A percentile compares a stretch with the other conserved stretches of the same genome.
Conservation (phyloP, 2,888 invertebrate species). For the Acanthosoma haemorrhoidale region DNA sequence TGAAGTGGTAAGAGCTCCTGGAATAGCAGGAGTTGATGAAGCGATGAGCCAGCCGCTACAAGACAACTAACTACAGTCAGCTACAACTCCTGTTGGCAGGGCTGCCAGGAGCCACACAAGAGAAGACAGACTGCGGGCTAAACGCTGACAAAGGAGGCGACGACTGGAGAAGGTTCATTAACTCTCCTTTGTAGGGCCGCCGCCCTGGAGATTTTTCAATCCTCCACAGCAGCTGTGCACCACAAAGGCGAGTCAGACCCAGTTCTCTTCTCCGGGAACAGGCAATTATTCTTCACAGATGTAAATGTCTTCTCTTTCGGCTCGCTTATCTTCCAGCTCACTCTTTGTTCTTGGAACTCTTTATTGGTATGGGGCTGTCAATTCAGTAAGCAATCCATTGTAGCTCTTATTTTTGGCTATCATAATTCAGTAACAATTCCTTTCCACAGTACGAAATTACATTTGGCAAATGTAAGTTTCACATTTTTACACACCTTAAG, state of each 20-base stretch:
- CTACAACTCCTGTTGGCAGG: too few species aligned
- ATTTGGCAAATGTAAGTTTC: too few species aligned
- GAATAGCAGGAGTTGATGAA: too few species aligned
- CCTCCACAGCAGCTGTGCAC: not conserved
- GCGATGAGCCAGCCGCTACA: too few species aligned
- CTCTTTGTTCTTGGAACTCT: not conserved
- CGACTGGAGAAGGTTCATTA: constrained; percentile 10
- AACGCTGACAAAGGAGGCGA: constrained; percentile 1
- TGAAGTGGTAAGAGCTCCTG: too few species aligned
- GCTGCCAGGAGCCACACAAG: not conserved
- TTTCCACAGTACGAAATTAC: too few species aligned
- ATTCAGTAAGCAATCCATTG: not conserved
- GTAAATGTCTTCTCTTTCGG: not conserved
- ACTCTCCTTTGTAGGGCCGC: not conserved
- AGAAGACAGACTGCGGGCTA: not conserved
- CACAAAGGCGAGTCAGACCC: not conserved
- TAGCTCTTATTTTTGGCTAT: too few species aligned
- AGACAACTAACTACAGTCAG: too few species aligned
- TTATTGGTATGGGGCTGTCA: not conserved
- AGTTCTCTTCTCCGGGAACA: too few species aligned
- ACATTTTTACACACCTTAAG: too few species aligned
- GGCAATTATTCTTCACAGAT: constrained; percentile 5
- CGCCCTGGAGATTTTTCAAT: constrained; percentile 3
- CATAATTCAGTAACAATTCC: too few species aligned
- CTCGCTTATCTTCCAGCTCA: not conserved